Percentiles rank a stretch among this genome's conserved stretches.
These are phyloP conservation scores for Gopherus flavomarginatus DNA, from an alignment of 2,113 vertebrate species.

Conservation along the genomic window DNA sequence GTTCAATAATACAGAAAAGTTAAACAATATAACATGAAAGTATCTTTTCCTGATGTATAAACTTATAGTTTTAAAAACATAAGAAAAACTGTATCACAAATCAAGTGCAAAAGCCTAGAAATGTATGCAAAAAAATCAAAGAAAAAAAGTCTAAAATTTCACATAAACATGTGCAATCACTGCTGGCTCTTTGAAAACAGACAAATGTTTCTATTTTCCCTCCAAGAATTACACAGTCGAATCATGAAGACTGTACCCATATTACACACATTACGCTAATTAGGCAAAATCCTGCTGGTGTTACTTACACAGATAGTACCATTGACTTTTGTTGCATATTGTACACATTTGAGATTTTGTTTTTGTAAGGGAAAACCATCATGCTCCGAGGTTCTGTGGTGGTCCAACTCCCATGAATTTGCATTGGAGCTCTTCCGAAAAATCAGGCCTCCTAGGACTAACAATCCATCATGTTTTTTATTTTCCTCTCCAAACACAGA, in stretches of 20 bases:
- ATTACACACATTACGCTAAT: background rate
- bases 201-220: background rate
- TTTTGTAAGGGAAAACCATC: background rate
- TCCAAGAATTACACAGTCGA: background rate
- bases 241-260: background rate
- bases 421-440: background rate
- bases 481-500: rapidly evolving
- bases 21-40: background rate
- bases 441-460: background rate
- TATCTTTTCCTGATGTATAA: background rate
- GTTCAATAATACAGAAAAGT: background rate
- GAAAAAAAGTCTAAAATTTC: background rate
- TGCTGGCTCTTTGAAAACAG: background rate
- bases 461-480: background rate
- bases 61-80: background rate
- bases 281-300: background rate
- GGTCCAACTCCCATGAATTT: background rate
- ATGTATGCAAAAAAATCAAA: background rate
- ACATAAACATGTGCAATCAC: background rate
- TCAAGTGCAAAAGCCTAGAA: background rate
- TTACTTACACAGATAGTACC: background rate
- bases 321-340: background rate
- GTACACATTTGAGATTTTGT: background rate
- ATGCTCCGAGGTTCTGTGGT: background rate
- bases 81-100: background rate